A percentile compares a stretch with the other conserved stretches of the same genome.
Evolutionary conservation across 2,888 invertebrate species (phyloP).

Genomic region (Cephus rjabovi): DNA sequence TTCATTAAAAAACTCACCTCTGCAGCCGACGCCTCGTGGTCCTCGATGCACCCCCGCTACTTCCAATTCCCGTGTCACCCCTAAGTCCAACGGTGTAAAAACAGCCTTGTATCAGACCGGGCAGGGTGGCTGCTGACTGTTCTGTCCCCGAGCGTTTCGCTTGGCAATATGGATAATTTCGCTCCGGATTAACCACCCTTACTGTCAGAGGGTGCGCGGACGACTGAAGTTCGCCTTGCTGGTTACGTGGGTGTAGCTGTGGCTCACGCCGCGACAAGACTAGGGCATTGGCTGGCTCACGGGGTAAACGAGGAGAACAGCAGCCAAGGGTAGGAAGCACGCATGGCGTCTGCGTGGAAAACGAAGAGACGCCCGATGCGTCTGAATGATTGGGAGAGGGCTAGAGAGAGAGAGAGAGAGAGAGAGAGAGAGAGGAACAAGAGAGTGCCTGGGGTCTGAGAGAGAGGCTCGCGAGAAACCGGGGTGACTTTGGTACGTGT

Average conservation of each 20-base stretch:
- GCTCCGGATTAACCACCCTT: slow-evolving; percentile 50
- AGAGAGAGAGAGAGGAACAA: neutral
- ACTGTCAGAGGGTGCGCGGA: slow-evolving; percentile 61
- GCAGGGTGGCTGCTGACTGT: too few species aligned
- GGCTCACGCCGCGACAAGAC: slow-evolving; percentile 34
- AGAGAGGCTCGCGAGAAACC: too few species aligned
- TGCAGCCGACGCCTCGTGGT: too few species aligned
- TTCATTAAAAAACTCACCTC: too few species aligned
- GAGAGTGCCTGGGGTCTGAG: neutral
- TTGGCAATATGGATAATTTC: neutral
- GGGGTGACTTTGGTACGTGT: too few species aligned
- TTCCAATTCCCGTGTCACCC: too few species aligned
- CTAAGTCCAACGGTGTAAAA: too few species aligned
- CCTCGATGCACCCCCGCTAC: too few species aligned
- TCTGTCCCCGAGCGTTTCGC: too few species aligned
- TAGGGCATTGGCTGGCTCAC: neutral
- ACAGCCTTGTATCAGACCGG: too few species aligned
- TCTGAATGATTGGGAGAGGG: slow-evolving; percentile 12
- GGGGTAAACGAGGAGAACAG: neutral
- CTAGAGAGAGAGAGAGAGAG: slow-evolving; percentile 6
- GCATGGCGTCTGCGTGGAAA: slow-evolving; percentile 1
- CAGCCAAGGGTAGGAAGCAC: too few species aligned
- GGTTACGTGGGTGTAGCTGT: slow-evolving; percentile 57
- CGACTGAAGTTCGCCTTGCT: slow-evolving; percentile 53
- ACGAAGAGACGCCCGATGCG: slow-evolving; percentile 11